Base-by-base conservation (phyloP, 1,140 invertebrate species). In the Pomacea maculata region DNA sequence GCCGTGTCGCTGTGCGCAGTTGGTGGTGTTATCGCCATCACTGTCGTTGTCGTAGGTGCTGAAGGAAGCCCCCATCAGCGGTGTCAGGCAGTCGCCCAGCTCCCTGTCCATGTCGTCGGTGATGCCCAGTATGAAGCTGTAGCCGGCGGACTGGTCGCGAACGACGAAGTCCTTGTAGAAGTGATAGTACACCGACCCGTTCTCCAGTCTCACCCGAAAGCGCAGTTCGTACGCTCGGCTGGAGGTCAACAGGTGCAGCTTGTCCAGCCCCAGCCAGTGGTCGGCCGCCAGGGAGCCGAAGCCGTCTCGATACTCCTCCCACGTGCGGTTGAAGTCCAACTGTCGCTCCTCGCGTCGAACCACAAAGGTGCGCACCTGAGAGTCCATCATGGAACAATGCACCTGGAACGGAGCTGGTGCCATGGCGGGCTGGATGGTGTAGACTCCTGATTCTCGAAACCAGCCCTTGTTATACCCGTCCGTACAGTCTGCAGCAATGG, bases 11-110 rank as follows among this genome's bases (percentile, higher is more conserved):
- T 21, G 15, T 9, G 80, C 68, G 64, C 80, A 82, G 74, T 63
- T 82, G 11, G 10, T 17, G 55, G 17, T 29, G 14, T n/a, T 29
- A 61, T 82, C 52, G 25, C 54, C 80, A 25, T 82, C 80, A 70
- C 78, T 70, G 45, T 82, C 80, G 14, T 45, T 70, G 74, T 82
- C 80, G n/a, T 82, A 78, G 57, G 80, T 70, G 76, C 75, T 78
- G 80, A 82, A 82, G 9, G 54, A 34, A 8, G 55, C 29, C 8
- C 75, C 80, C 21, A 19, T 54, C 25, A 72, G 19, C 54, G 17
- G 55, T 6, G 25, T 74, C 64, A 78, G 21, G 21, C 63, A 65
- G 74, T 81, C 75, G 15, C n/a, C 67, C 17, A 81, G 29, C 11
- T 1, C 14, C 21, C 19, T 67, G 0, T n/a, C n/a, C 1, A 8